A percentile compares a stretch with the other conserved stretches of the same genome.
Evolutionary conservation across 2,888 invertebrate genomes (phyloP).

Genomic region (Masnerella sp.): DNA sequence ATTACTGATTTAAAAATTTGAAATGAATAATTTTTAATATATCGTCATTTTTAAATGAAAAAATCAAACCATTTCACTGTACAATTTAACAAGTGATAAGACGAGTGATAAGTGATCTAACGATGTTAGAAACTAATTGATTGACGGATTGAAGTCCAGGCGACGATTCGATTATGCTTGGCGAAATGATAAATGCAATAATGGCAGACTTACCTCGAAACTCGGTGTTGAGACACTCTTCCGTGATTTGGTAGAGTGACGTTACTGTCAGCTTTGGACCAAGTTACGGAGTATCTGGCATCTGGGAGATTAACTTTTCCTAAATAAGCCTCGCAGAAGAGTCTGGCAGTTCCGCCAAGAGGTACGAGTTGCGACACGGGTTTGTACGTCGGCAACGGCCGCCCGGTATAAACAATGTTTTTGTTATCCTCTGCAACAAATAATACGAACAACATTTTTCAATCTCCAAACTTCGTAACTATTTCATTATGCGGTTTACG

Average conservation of each 20-base stretch:
- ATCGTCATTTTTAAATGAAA: too few species aligned
- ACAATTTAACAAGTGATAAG: too few species aligned
- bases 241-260: constrained; percentile 75
- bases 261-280: constrained; percentile 83
- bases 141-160: too few species aligned
- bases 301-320: constrained; percentile 87
- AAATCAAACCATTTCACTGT: too few species aligned
- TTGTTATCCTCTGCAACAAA: constrained; percentile 80
- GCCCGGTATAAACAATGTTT: constrained; percentile 76
- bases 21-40: too few species aligned
- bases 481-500: constrained; percentile 20
- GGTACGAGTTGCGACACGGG: constrained; percentile 83
- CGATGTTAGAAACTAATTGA: too few species aligned
- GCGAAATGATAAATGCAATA: too few species aligned
- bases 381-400: constrained; percentile 81
- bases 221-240: constrained; percentile 63
- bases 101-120: too few species aligned
- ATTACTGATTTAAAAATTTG: too few species aligned
- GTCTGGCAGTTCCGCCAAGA: constrained; percentile 81
- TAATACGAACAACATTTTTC: constrained; percentile 67
- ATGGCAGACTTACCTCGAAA: constrained; percentile 60
- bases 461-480: constrained; percentile 29
- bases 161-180: too few species aligned
- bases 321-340: constrained; percentile 88
- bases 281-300: constrained; percentile 84